Base-by-base conservation (phyloP, 2,888 invertebrate species). In the Abscondita cerata region DNA sequence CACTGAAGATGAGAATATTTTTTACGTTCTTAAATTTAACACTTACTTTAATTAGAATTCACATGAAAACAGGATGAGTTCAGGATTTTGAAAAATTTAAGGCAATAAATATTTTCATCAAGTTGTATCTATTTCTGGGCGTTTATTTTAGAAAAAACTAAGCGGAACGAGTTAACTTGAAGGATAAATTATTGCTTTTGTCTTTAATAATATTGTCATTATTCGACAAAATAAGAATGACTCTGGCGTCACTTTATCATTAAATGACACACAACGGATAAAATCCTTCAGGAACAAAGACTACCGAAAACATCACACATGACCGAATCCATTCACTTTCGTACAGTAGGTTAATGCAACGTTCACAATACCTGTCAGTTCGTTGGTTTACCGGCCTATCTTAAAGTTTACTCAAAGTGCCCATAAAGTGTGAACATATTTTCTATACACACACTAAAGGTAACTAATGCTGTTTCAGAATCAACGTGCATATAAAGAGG, bases 351-450 rank as follows among this genome's bases (percentile, higher is more conserved):
- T 52, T 52, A 52, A 62, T 57, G 57, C 57, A 52, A 57, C 52
- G 62, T 57, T 46, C 48, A 62, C 36, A 56, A 55, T 61, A 56
- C 56, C 55, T 51, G 61, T 56, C 55, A 46, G 36, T 46, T 56
- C 52, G 51, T 55, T 25, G 34, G 55, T 44, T 47, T 57, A 52
- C 52, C 41, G 48, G 56, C 57, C 36, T 53, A 40, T 52, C 62
- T 57, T 46, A 46, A 25, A 48, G 36, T 60, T 52, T 48, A 18
- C 56, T 62, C 62, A 62, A 62, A 62, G 62, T 41, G 53, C 57
- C 56, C 57, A 62, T 47, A 57, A 62, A 62, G 47, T 62, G 62
- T 62, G 62, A 62, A 62, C 52, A 52, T 31, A 47, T 40, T 52
- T 25, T 33, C 52, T 16, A 50, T 25, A 38, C 40, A 46, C 16